phyloP scores from a whole-genome alignment of 2,888 invertebrate genomes.

The Leucozona laternaria region DNA sequence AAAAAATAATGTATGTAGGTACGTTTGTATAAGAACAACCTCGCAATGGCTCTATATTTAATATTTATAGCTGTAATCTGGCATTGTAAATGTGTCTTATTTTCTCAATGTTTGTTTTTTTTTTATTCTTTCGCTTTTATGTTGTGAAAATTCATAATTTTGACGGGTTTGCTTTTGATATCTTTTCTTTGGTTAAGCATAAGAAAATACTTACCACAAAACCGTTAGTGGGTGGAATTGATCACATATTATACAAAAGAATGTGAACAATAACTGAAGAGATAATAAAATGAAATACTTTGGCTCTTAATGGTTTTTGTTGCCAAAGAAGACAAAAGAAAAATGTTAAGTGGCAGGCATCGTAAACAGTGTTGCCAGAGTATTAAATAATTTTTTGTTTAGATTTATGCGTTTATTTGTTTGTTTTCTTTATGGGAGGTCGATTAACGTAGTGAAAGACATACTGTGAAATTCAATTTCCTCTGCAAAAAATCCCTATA shows the following conservation, averaged over 20 bases:
- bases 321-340: constrained; percentile 24
- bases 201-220: constrained; percentile 8
- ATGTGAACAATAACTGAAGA: constrained; percentile 18
- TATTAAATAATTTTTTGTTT: not conserved
- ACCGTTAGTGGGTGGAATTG: constrained; percentile 60
- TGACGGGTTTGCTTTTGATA: constrained; percentile 57
- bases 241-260: constrained; percentile 44
- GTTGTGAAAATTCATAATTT: constrained; percentile 66
- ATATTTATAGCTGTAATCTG: constrained; percentile 66
- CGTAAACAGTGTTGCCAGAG: not conserved
- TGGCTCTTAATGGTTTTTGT: constrained; percentile 24
- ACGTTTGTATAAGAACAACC: not conserved
- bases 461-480: no score
- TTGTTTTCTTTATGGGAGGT: not conserved
- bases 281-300: constrained; percentile 52
- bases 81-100: constrained; percentile 46
- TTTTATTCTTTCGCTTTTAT: constrained; percentile 18
- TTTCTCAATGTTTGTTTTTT: not conserved
- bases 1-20: not conserved
- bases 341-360: constrained; percentile 32
- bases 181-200: constrained; percentile 26
- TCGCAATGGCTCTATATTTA: constrained; percentile 59
- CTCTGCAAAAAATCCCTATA: no score
- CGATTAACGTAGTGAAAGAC: no score
- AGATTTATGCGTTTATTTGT: not conserved